A percentile compares a stretch with the other conserved stretches of the same genome.
Conservation (phyloP, 1,140 invertebrate species). For the Lanistes nyassanus region DNA sequence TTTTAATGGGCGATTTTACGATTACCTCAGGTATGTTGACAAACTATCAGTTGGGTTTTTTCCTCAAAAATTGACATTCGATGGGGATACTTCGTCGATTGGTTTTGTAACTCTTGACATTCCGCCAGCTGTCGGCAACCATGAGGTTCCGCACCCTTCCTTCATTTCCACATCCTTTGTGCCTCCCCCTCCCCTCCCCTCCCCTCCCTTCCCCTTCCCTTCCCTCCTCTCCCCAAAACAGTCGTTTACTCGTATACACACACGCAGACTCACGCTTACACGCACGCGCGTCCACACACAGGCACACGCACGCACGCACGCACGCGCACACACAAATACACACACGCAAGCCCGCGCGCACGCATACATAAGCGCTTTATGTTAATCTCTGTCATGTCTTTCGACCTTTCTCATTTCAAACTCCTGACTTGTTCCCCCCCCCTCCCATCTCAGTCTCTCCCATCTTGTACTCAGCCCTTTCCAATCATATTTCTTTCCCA, state of each 20-base stretch:
- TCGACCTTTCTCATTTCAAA: too few species aligned
- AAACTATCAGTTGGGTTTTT: too few species aligned
- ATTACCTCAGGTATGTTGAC: too few species aligned
- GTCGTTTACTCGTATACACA: not conserved
- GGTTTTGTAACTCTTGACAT: too few species aligned
- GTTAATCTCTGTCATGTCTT: not conserved
- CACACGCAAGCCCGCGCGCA: slow-evolving; percentile 2
- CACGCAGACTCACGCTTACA: not conserved
- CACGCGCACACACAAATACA: slow-evolving; percentile 10
- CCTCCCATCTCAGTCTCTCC: not conserved
- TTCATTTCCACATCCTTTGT: too few species aligned
- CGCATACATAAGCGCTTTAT: not conserved
- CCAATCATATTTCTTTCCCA: not conserved
- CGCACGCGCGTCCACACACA: not conserved
- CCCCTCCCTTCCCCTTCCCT: too few species aligned
- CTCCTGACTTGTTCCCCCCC: slow-evolving; percentile 5
- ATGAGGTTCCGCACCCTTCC: too few species aligned
- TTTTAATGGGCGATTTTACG: too few species aligned
- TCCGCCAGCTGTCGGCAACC: too few species aligned
- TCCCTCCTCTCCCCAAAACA: not conserved
- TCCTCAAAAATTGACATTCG: too few species aligned
- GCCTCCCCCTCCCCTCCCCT: too few species aligned
- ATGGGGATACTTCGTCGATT: too few species aligned
- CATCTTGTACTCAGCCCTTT: not conserved
- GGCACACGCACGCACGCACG: not conserved